These are phyloP conservation scores for Sebastes trivittatus DNA, from an alignment of 2,797 vertebrate genomes.

Conservation along the genomic window DNA sequence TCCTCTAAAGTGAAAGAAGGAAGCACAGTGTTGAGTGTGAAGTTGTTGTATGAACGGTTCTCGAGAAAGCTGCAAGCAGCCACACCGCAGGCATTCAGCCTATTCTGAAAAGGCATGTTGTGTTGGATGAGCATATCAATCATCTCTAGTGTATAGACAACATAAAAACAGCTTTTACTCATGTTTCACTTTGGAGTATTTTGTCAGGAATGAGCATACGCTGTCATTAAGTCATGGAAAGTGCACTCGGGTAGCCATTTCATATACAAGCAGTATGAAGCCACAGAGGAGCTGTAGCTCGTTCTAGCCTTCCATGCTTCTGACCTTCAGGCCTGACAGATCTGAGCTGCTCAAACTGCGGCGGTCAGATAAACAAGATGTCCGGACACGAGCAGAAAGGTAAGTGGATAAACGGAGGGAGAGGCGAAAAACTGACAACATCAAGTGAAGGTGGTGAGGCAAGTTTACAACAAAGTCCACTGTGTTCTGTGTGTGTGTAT, in stretches of 20 bases:
- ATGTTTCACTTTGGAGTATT: background rate
- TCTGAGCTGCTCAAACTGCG: background rate
- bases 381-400: background rate
- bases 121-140: background rate
- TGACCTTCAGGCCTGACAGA: background rate
- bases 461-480: background rate
- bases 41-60: too few relatives aligned
- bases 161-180: background rate
- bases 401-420: background rate
- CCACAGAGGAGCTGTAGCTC: background rate
- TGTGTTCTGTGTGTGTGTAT: background rate
- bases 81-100: too few relatives aligned
- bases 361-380: background rate
- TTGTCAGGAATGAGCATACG: background rate
- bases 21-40: too few relatives aligned
- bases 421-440: background rate
- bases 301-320: background rate
- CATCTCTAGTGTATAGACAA: background rate
- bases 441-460: background rate
- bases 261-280: background rate
- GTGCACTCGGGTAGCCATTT: background rate
- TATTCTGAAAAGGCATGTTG: too few relatives aligned
- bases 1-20: too few relatives aligned
- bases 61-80: too few relatives aligned
- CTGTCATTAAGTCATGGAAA: background rate